Conservation (phyloP, 2,113 vertebrate species). For the Microcebus tavaratra region DNA sequence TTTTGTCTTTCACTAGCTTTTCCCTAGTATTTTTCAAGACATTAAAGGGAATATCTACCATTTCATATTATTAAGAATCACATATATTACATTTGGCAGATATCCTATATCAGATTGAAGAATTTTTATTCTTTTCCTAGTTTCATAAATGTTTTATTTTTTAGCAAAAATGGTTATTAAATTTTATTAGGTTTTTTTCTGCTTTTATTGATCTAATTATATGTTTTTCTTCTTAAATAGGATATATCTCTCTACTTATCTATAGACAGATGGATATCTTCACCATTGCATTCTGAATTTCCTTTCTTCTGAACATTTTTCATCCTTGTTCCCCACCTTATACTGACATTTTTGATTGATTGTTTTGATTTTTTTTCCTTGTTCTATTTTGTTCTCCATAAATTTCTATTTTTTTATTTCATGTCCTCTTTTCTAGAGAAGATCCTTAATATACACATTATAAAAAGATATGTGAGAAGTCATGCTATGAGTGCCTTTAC, state of each 20-base stretch:
- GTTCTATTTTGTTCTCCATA: not conserved
- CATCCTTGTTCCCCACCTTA: not conserved
- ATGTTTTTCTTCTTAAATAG: not conserved
- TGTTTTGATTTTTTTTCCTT: not conserved
- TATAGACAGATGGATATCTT: too few relatives aligned
- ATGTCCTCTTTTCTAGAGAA: not conserved
- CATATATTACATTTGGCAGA: not conserved
- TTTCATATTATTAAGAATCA: not conserved
- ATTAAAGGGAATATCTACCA: not conserved
- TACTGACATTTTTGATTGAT: not conserved
- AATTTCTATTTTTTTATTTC: not conserved
- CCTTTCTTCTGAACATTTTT: not conserved
- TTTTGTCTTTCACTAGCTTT: not conserved
- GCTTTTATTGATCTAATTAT: not conserved
- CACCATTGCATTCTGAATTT: not conserved
- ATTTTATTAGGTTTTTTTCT: not conserved
- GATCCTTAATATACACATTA: not conserved
- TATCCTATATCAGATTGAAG: not conserved
- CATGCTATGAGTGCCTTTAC: not conserved
- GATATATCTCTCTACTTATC: too few relatives aligned
- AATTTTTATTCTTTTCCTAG: not conserved
- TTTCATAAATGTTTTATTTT: not conserved
- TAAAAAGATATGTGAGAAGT: not conserved
- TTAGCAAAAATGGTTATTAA: not conserved
- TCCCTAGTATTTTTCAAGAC: not conserved